A percentile compares a stretch with the other conserved stretches of the same genome.
Evolutionary conservation across 2,888 invertebrate genomes (phyloP).

Genomic region (Cheilosia vulpina): DNA sequence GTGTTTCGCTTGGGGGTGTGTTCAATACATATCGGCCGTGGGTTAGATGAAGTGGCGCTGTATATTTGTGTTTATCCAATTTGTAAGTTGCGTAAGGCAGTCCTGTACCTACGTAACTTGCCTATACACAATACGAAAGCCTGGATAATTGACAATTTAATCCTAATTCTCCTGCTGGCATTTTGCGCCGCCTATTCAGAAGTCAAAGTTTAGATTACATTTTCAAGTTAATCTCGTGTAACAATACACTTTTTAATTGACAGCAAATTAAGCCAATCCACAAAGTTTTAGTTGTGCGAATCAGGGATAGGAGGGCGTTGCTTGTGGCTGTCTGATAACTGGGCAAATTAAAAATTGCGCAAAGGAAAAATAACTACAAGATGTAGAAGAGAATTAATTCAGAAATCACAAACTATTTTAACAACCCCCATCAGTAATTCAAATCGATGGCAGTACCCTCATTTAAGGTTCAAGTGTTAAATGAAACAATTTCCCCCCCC

Average conservation of each 20-base stretch:
- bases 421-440: slow-evolving; percentile 1
- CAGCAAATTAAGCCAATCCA: slow-evolving; percentile 19
- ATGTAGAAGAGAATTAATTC: slow-evolving; percentile 20
- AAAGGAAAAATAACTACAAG: neutral
- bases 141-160: slow-evolving; percentile 60
- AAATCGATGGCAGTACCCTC: slow-evolving; percentile 11
- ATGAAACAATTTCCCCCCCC: neutral
- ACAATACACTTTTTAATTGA: slow-evolving; percentile 23
- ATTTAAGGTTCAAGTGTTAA: slow-evolving; percentile 54
- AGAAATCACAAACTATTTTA: neutral
- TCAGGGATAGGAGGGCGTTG: too few species aligned
- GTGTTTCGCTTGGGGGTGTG: slow-evolving; percentile 5
- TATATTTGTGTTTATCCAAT: slow-evolving; percentile 11
- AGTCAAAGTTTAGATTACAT: slow-evolving; percentile 17
- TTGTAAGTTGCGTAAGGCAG: neutral
- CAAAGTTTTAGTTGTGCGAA: neutral
- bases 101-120: too few species aligned
- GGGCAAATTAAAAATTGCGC: neutral
- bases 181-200: slow-evolving; percentile 28
- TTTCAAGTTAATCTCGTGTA: slow-evolving; percentile 38
- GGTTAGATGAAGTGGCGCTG: slow-evolving; percentile 12
- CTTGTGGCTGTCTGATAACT: neutral
- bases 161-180: slow-evolving; percentile 37
- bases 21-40: neutral
- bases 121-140: slow-evolving; percentile 5